These are phyloP conservation scores for Chlamydotis undulata DNA, from an alignment of 2,113 vertebrate species.

Conservation along the genomic window DNA sequence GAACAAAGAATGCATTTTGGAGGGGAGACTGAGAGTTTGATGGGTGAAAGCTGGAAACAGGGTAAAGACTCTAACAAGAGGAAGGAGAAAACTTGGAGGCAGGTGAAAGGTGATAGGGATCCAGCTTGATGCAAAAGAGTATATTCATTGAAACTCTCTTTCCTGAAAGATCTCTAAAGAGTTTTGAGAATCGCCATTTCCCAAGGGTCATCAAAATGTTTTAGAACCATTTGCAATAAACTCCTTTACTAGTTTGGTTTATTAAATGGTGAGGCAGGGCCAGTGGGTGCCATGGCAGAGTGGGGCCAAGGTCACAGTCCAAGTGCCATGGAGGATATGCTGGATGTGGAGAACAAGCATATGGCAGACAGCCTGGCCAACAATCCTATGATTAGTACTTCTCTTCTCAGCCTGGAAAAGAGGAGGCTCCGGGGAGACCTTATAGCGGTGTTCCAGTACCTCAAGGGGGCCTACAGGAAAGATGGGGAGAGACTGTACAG, in stretches of 20 bases:
- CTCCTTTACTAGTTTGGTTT: neutral
- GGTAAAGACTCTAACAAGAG: neutral
- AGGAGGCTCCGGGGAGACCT: too few species aligned
- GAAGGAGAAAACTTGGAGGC: neutral
- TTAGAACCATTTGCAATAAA: neutral
- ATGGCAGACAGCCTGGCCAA: too few species aligned
- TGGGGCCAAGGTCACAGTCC: too few species aligned
- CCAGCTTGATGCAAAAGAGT: neutral
- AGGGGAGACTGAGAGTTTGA: neutral
- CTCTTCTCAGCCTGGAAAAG: too few species aligned
- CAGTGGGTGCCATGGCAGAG: too few species aligned
- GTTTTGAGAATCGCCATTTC: neutral
- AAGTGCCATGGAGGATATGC: too few species aligned
- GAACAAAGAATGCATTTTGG: slow-evolving; percentile 9
- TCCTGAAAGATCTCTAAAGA: neutral
- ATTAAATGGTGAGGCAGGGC: neutral
- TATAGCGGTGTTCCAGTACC: too few species aligned
- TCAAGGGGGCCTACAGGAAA: too few species aligned
- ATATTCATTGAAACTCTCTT: neutral
- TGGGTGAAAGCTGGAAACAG: neutral
- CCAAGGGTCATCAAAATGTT: neutral
- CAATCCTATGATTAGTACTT: too few species aligned
- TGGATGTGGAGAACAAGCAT: too few species aligned
- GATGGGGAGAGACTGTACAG: too few species aligned
- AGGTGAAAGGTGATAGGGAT: neutral